Percentiles rank a stretch among this genome's conserved stretches.
These are phyloP conservation scores for Clanis bilineata DNA, from an alignment of 2,888 invertebrate genomes.

Conservation along the genomic window DNA sequence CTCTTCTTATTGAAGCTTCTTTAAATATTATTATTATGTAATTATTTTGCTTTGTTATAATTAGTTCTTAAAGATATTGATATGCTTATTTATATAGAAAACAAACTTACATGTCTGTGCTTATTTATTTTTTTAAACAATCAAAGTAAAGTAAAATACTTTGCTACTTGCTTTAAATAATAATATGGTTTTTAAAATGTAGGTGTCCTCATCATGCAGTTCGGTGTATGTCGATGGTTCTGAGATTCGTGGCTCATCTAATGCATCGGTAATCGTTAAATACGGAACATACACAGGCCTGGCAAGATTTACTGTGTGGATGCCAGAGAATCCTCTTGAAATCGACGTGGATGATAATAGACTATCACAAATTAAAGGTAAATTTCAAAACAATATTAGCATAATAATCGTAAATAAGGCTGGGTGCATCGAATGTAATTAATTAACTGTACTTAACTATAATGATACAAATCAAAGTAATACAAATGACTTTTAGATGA, in stretches of 20 bases:
- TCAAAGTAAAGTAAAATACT: neutral
- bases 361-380: constrained; percentile 93
- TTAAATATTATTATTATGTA: too few species aligned
- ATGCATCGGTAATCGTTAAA: constrained; percentile 96
- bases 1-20: too few species aligned
- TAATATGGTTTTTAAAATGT: constrained; percentile 25
- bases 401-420: neutral
- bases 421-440: too few species aligned
- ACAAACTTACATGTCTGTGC: too few species aligned
- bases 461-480: too few species aligned
- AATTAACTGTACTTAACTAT: too few species aligned
- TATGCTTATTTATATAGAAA: too few species aligned
- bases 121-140: neutral
- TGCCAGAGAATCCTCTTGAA: constrained; percentile 96
- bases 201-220: constrained; percentile 98
- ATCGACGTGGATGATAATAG: constrained; percentile 94
- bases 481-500: too few species aligned
- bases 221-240: constrained; percentile 98
- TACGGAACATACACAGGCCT: constrained; percentile 95
- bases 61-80: too few species aligned
- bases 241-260: constrained; percentile 96
- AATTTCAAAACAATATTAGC: neutral
- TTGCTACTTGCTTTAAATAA: neutral
- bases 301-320: constrained; percentile 96
- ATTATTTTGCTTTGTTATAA: too few species aligned